phyloP scores from a whole-genome alignment of 2,888 invertebrate species.

The Caradrina clavipalpis region DNA sequence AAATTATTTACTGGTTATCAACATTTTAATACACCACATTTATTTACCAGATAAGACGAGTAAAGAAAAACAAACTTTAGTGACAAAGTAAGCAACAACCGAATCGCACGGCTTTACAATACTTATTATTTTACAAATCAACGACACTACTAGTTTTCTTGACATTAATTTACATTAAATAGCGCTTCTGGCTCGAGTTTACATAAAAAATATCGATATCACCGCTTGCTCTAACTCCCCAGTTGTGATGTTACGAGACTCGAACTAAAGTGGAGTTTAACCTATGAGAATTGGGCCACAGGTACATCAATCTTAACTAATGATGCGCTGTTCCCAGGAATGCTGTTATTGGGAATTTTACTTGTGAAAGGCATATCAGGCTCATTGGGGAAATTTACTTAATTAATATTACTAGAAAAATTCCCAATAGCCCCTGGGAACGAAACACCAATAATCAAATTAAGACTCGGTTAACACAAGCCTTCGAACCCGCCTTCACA shows the following conservation, averaged over 20 bases:
- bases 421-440: background rate
- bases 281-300: slow-evolving; percentile 35
- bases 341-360: background rate
- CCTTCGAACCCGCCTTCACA: slow-evolving; percentile 19
- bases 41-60: slow-evolving; percentile 22
- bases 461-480: slow-evolving; percentile 16
- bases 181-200: slow-evolving; percentile 67
- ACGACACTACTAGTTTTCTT: slow-evolving; percentile 53
- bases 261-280: slow-evolving; percentile 18
- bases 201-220: slow-evolving; percentile 38
- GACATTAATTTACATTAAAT: slow-evolving; percentile 47
- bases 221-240: slow-evolving; percentile 22
- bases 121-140: slow-evolving; percentile 45
- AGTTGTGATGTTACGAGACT: slow-evolving; percentile 34
- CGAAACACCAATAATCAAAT: background rate
- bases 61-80: slow-evolving; percentile 20
- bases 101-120: slow-evolving; percentile 18
- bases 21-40: slow-evolving; percentile 8
- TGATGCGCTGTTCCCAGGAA: background rate
- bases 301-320: slow-evolving; percentile 7
- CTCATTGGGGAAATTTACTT: slow-evolving; percentile 9
- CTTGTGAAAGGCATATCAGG: background rate
- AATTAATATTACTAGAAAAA: background rate
- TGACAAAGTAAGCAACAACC: slow-evolving; percentile 20
- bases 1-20: background rate